These are phyloP conservation scores for Formica selysi DNA, from an alignment of 1,140 invertebrate genomes.

Conservation along the genomic window DNA sequence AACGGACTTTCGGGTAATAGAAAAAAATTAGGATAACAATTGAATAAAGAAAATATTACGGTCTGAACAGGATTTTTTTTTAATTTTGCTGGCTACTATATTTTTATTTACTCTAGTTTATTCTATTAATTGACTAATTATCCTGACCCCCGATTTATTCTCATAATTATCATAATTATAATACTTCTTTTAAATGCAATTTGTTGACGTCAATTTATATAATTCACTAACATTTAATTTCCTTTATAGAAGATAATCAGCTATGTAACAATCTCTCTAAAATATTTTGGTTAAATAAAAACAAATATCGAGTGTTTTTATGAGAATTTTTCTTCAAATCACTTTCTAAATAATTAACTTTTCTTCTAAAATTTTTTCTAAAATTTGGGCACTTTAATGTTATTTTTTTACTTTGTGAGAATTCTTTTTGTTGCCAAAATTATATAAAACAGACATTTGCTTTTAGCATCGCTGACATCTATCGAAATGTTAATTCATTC, in stretches of 20 bases:
- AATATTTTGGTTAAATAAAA: neutral
- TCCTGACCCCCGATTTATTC: neutral
- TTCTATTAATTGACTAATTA: neutral
- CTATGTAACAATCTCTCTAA: neutral
- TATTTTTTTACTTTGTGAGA: neutral
- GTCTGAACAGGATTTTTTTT: neutral
- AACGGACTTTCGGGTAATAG: neutral
- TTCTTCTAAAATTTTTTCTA: neutral
- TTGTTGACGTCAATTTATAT: neutral
- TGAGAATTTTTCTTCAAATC: neutral
- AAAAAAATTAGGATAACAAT: slow-evolving; percentile 27
- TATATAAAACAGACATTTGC: neutral
- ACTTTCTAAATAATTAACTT: neutral
- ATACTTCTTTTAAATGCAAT: neutral
- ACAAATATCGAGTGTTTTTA: neutral
- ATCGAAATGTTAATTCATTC: slow-evolving; percentile 23
- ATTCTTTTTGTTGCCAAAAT: neutral
- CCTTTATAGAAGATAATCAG: neutral
- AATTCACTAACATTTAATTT: neutral
- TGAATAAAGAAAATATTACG: neutral
- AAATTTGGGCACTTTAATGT: neutral
- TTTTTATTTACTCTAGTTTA: slow-evolving; percentile 10
- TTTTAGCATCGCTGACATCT: neutral
- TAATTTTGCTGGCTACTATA: neutral
- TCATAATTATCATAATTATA: neutral